These are phyloP conservation scores for Cyanocitta stelleri DNA, from an alignment of 2,113 vertebrate genomes.

Conservation along the genomic window DNA sequence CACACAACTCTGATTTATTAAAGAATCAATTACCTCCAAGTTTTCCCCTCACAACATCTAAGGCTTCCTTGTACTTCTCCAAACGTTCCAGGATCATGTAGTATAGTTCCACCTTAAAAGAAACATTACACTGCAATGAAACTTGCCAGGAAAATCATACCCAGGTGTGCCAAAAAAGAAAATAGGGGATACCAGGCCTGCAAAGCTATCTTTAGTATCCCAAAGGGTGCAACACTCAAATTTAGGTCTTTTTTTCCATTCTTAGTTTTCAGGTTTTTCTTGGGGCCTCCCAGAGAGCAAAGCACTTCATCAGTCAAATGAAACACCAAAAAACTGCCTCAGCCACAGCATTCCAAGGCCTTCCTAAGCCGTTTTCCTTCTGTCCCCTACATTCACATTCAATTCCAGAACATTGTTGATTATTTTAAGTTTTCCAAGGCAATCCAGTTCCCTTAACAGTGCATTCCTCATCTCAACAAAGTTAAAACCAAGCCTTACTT, in stretches of 20 bases:
- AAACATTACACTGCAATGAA: background rate
- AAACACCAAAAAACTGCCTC: background rate
- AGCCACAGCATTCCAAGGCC: background rate
- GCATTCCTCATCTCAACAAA: background rate
- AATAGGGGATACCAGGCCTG: background rate
- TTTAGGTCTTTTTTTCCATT: constrained; percentile 16
- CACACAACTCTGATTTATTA: background rate
- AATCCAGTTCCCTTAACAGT: background rate
- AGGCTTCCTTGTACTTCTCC: constrained; percentile 92
- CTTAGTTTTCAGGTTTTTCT: background rate
- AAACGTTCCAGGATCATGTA: constrained; percentile 97
- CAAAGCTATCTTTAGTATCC: background rate
- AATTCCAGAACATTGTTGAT: background rate
- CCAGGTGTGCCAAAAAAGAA: background rate
- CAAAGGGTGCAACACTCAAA: background rate
- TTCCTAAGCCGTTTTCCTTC: background rate
- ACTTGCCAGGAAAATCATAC: background rate
- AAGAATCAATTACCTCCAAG: constrained; percentile 84
- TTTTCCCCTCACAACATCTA: constrained; percentile 91
- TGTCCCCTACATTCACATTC: background rate
- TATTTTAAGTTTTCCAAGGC: background rate
- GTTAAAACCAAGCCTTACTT: constrained; percentile 73
- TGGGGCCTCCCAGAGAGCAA: background rate
- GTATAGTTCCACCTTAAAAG: constrained; percentile 88
- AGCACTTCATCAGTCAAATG: background rate